Evolutionary conservation across 2,888 invertebrate genomes (phyloP).

Genomic region (Bimastos eiseni): DNA sequence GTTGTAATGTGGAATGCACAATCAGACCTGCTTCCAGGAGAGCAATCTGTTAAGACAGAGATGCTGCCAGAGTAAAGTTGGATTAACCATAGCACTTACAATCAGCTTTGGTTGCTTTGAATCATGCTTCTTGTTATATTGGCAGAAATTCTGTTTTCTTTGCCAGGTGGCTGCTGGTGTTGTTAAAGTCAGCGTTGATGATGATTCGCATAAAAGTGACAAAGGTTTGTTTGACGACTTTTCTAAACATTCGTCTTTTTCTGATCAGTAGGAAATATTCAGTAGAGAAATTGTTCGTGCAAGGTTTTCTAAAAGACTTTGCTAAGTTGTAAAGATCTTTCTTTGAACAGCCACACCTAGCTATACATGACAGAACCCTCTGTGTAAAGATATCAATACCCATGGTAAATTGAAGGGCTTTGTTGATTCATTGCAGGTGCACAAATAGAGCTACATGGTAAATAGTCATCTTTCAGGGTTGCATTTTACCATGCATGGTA

Average conservation of each 20-base stretch:
- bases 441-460: too few species aligned
- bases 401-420: neutral
- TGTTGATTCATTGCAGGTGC: too few species aligned
- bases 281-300: neutral
- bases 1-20: too few species aligned
- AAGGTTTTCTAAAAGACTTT: neutral
- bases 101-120: neutral
- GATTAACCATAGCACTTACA: neutral
- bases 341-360: neutral
- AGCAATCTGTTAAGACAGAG: too few species aligned
- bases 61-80: neutral
- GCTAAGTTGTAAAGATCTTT: neutral
- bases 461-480: too few species aligned
- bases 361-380: neutral
- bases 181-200: neutral
- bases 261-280: neutral
- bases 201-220: neutral
- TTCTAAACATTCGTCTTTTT: neutral
- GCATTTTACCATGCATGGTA: too few species aligned
- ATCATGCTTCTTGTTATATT: neutral
- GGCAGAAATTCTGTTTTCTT: neutral
- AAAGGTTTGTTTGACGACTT: slow-evolving; percentile 13
- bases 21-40: too few species aligned
- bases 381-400: neutral
- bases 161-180: neutral